Evolutionary conservation across 1,140 invertebrate species (phyloP).

Genomic region (Paralvinella palmiformis): DNA sequence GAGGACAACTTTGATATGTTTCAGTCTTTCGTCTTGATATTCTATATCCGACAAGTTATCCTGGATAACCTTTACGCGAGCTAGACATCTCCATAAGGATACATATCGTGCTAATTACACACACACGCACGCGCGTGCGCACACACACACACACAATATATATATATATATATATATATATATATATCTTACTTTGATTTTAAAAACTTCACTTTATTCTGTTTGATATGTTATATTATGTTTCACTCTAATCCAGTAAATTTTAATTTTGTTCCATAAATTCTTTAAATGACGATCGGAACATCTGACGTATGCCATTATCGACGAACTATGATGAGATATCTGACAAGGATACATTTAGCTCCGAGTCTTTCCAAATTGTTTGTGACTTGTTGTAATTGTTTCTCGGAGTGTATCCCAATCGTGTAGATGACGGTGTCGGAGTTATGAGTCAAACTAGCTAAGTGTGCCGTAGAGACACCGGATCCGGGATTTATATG

Average conservation of each 20-base stretch:
- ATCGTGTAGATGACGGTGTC: slow-evolving; percentile 26
- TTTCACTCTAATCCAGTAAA: neutral
- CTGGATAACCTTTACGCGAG: slow-evolving; percentile 25
- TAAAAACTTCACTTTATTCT: neutral
- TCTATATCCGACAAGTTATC: slow-evolving; percentile 31
- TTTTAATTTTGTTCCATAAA: neutral
- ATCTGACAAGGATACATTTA: slow-evolving; percentile 40
- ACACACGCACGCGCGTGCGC: neutral
- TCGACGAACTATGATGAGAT: neutral
- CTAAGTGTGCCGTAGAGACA: slow-evolving; percentile 33
- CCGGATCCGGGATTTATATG: slow-evolving; percentile 37
- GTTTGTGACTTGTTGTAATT: slow-evolving; percentile 20
- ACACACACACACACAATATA: neutral
- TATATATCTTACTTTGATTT: neutral
- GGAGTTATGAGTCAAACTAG: slow-evolving; percentile 30
- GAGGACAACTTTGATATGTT: slow-evolving; percentile 32
- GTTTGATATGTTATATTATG: neutral
- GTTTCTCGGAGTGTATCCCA: slow-evolving; percentile 22
- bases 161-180: neutral
- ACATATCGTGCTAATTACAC: neutral
- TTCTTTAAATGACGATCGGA: neutral
- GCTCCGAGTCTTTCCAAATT: slow-evolving; percentile 32
- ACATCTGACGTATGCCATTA: neutral
- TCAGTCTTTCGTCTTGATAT: slow-evolving; percentile 30
- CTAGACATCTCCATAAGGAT: neutral